Percentiles rank a stretch among this genome's conserved stretches.
Evolutionary conservation across 2,888 invertebrate species (phyloP).

Genomic region (Graphium colonna): DNA sequence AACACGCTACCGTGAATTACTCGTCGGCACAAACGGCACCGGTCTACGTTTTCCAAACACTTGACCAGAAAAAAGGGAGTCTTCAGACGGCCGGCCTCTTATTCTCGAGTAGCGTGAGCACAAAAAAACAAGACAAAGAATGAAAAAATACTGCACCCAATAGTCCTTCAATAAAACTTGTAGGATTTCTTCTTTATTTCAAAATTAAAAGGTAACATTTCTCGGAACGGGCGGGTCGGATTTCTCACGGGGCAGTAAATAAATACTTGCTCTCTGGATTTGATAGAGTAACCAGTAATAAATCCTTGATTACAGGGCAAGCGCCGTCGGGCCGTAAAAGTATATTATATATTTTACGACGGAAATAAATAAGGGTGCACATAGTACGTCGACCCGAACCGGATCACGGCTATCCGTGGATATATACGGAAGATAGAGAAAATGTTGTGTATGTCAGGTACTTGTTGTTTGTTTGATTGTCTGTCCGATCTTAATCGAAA

Average conservation of each 20-base stretch:
- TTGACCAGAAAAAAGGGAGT: slow-evolving; percentile 41
- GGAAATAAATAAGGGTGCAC: slow-evolving; percentile 48
- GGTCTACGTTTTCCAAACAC: slow-evolving; percentile 45
- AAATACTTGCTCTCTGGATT: slow-evolving; percentile 48
- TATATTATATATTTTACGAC: slow-evolving; percentile 64
- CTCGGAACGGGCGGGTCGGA: slow-evolving; percentile 54
- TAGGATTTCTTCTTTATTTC: slow-evolving; percentile 69
- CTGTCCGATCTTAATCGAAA: too few relatives aligned
- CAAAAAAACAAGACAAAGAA: slow-evolving; percentile 42
- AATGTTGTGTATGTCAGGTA: too few relatives aligned
- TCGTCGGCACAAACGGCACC: slow-evolving; percentile 35
- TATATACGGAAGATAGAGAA: background rate
- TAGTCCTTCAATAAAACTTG: slow-evolving; percentile 66
- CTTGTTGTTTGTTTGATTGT: too few relatives aligned
- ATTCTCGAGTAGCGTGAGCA: slow-evolving; percentile 42
- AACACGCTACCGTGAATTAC: slow-evolving; percentile 49
- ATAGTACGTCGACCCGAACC: slow-evolving; percentile 16
- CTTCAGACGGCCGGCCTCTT: slow-evolving; percentile 31
- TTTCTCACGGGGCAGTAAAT: slow-evolving; percentile 63
- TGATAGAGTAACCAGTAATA: slow-evolving; percentile 70
- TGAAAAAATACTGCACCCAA: slow-evolving; percentile 52
- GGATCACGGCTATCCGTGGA: slow-evolving; percentile 4
- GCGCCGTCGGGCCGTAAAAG: slow-evolving; percentile 65
- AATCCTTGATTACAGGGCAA: slow-evolving; percentile 69
- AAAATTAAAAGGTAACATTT: slow-evolving; percentile 68